Evolutionary conservation across 1,140 invertebrate genomes (phyloP).

Genomic region (Lucilia cuprina): DNA sequence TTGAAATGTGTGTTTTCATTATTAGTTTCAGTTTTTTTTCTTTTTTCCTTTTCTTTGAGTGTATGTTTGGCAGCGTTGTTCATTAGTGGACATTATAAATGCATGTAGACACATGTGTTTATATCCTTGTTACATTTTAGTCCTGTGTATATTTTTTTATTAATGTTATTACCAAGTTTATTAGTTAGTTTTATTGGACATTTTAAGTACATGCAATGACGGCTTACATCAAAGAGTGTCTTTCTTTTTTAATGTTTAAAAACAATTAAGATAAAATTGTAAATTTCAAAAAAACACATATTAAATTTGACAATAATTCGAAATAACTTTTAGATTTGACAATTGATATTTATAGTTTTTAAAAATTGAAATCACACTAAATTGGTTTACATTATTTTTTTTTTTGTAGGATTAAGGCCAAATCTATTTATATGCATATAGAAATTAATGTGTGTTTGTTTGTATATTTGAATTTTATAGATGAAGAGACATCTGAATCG

Average conservation of each 20-base stretch:
- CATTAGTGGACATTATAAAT: slow-evolving; percentile 33
- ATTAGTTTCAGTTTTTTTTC: slow-evolving; percentile 21
- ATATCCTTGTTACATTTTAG: slow-evolving; percentile 1
- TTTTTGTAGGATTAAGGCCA: no score
- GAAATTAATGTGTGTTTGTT: no score
- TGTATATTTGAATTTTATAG: no score
- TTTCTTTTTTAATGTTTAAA: background rate
- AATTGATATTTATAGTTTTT: no score
- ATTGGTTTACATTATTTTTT: no score
- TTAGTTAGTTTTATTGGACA: background rate
- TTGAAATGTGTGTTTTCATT: slow-evolving; percentile 23
- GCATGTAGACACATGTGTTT: background rate
- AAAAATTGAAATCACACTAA: no score
- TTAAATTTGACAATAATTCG: background rate
- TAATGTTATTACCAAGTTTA: background rate
- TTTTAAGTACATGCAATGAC: background rate
- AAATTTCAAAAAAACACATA: background rate
- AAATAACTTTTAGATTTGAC: no score
- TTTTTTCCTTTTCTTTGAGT: slow-evolving; percentile 11
- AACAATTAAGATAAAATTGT: background rate
- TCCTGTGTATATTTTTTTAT: background rate
- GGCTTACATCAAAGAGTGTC: slow-evolving; percentile 32
- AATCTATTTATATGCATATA: no score
- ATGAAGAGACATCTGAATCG: no score
- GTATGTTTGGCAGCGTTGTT: background rate